Conservation (phyloP, 1,140 invertebrate genomes). For the Neodiprion virginianus region DNA sequence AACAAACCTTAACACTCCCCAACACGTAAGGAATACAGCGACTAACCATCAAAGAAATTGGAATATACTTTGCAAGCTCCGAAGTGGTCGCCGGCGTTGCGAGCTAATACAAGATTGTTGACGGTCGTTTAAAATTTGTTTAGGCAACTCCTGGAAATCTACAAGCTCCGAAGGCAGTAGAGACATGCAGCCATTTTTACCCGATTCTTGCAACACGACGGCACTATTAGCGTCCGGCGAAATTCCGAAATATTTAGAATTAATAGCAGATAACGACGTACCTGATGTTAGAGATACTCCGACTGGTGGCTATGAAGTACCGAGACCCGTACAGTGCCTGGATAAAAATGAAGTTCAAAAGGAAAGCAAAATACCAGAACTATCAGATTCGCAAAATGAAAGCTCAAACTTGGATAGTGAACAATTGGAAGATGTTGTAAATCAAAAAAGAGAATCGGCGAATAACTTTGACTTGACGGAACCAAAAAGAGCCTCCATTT, state of each 20-base stretch:
- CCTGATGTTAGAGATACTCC: slow-evolving; percentile 44
- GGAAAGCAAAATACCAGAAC: slow-evolving; percentile 21
- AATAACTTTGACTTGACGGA: slow-evolving; percentile 49
- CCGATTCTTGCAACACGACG: slow-evolving; percentile 45
- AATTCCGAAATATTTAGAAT: slow-evolving; percentile 66
- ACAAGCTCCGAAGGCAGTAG: slow-evolving; percentile 54
- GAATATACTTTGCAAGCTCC: too few relatives aligned
- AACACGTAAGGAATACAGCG: too few relatives aligned
- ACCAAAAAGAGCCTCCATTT: slow-evolving; percentile 43
- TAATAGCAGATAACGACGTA: slow-evolving; percentile 59
- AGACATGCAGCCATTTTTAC: slow-evolving; percentile 53
- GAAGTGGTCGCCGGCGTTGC: too few relatives aligned
- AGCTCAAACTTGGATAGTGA: slow-evolving; percentile 24
- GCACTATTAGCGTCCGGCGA: slow-evolving; percentile 37
- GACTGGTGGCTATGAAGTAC: slow-evolving; percentile 67
- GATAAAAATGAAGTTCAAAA: slow-evolving; percentile 20
- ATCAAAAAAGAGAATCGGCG: slow-evolving; percentile 45
- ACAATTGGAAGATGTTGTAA: slow-evolving; percentile 23
- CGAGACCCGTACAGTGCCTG: slow-evolving; percentile 52
- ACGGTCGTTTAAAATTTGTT: slow-evolving; percentile 4
- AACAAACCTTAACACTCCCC: background rate
- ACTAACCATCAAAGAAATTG: too few relatives aligned
- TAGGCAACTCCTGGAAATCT: slow-evolving; percentile 59
- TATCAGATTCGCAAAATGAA: slow-evolving; percentile 15
- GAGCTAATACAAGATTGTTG: background rate